Percentiles rank a stretch among this genome's conserved stretches.
Evolutionary conservation across 2,797 vertebrate genomes (phyloP).

Genomic region (Pelochelys cantorii): DNA sequence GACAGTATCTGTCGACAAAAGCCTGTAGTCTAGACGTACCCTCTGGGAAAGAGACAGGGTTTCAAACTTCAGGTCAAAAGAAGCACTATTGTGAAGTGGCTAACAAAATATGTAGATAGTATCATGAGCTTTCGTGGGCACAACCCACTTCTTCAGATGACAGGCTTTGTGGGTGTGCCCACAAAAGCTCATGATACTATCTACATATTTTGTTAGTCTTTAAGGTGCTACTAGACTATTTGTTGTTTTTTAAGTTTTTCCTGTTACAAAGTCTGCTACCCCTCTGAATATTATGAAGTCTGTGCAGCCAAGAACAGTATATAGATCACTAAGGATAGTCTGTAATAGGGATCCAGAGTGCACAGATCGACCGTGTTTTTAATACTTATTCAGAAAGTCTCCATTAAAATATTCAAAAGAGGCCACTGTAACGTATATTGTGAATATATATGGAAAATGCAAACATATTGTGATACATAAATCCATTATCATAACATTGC

Average conservation of each 20-base stretch:
- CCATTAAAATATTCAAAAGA: not conserved
- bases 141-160: no score
- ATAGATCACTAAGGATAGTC: not conserved
- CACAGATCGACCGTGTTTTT: not conserved
- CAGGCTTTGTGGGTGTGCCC: no score
- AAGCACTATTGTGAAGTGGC: not conserved
- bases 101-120: no score
- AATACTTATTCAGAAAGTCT: not conserved
- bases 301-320: not conserved
- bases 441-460: not conserved
- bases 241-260: no score
- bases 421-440: rapidly evolving
- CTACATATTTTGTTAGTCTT: no score
- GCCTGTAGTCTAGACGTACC: no score
- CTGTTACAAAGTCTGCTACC: no score
- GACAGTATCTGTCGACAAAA: no score
- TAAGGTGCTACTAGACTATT: no score
- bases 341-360: not conserved
- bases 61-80: not conserved
- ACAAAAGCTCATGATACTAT: no score
- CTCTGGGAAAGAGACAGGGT: no score
- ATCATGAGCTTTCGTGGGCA: no score
- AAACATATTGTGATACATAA: not conserved
- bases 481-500: not conserved
- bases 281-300: not conserved